Conservation (phyloP, 1,140 invertebrate genomes). For the Mactra quadrangularis region DNA sequence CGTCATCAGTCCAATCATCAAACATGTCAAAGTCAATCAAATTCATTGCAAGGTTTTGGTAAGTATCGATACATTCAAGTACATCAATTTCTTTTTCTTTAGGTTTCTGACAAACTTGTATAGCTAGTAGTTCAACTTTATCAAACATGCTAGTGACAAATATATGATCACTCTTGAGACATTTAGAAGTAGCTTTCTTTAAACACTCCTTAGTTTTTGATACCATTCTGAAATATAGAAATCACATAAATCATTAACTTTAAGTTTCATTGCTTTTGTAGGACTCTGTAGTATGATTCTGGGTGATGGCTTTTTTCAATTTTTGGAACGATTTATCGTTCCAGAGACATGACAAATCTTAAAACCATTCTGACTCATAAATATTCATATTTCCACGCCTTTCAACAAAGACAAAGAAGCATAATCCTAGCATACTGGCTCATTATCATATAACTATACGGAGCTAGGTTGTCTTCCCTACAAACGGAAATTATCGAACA, state of each 20-base stretch:
- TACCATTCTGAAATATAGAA: constrained; percentile 12
- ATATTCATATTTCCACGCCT: too few species aligned
- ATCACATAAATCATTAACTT: too few species aligned
- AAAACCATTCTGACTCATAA: too few species aligned
- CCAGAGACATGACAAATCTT: too few species aligned
- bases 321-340: too few species aligned
- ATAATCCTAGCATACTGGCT: too few species aligned
- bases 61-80: background rate
- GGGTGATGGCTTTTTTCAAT: too few species aligned
- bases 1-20: background rate
- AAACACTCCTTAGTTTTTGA: constrained; percentile 10
- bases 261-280: background rate
- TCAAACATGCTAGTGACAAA: background rate
- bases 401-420: too few species aligned
- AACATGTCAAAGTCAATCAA: background rate
- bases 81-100: background rate
- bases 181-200: background rate
- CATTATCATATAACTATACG: too few species aligned
- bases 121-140: background rate
- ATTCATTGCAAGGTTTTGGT: constrained; percentile 2
- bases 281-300: too few species aligned
- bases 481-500: too few species aligned
- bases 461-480: too few species aligned
- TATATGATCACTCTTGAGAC: background rate
- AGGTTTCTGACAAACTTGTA: background rate